Base-by-base conservation (phyloP, 2,797 vertebrate genomes). In the Anguilla obscura region DNA sequence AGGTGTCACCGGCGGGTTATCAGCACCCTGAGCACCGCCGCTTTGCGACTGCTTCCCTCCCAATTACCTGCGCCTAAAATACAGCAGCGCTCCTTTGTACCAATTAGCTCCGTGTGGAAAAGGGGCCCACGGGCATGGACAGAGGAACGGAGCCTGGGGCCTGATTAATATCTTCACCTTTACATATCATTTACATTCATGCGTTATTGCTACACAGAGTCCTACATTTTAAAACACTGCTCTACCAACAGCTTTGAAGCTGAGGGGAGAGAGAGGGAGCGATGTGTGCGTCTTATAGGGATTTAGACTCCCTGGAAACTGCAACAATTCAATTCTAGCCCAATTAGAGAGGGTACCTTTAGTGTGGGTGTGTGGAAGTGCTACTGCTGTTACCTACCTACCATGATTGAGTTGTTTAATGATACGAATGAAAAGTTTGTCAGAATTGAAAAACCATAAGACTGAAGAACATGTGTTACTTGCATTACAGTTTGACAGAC, bases 61-160 rank as follows among this genome's bases (percentile, higher is more conserved):
- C 90, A 92, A 93, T 94, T 94, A 94, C 92, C 91, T 92, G 90
- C 87, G 91, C 92, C 91, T 87, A 90, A 85, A 83, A 92, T 91
- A 94, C 94, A 94, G 91, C 91, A 86, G 87, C 90, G 89, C 66
- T 18, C 94, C 74, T 96, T 95, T 95, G 94, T 95, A 93, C 92
- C 93, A 95, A 94, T 96, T 95, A 94, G 92, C 93, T 91, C 91
- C 91, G 89, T 86, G 91, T 92, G 91, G 92, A 91, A 87, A 87
- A 63, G 88, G 89, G 24, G 88, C 92, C 92, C 90, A 88, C 92
- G 89, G 93, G 91, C 92, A 93, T 92, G 92, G 82, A 83, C 50
- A 16, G 83, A 80, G n/a, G 74, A 85, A 52, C 86, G 87, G 85
- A 3, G 83, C 92, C 93, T 90, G 91, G 89, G 86, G 93, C 93